Evolutionary conservation across 2,113 vertebrate species (phyloP).

Genomic region (Dolichallabes microphthalmus): DNA sequence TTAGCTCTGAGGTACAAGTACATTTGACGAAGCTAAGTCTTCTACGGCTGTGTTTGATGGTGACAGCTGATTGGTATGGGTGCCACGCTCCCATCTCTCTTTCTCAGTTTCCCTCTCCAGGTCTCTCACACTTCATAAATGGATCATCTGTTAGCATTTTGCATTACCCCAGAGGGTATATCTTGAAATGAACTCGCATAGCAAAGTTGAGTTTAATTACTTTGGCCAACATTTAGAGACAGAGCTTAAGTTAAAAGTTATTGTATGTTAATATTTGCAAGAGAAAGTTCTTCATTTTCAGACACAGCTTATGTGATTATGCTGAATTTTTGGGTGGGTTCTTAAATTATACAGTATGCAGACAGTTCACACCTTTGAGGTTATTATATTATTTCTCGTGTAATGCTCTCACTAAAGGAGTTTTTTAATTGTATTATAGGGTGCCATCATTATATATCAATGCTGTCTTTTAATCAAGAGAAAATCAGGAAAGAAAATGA

Average conservation of each 20-base stretch:
- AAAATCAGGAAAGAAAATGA: neutral
- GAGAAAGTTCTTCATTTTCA: neutral
- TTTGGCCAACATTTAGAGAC: constrained; percentile 1
- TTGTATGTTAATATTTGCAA: neutral
- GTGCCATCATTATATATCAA: neutral
- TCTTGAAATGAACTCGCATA: constrained; percentile 7
- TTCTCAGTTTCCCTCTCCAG: constrained; percentile 6
- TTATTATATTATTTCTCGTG: neutral
- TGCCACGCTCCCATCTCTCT: neutral
- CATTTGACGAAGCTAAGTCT: constrained; percentile 24
- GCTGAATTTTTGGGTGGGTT: neutral
- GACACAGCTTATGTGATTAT: neutral
- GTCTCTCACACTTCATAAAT: constrained; percentile 25
- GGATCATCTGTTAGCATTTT: constrained; percentile 24
- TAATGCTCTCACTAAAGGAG: neutral
- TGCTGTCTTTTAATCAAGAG: neutral
- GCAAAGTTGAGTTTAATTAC: constrained; percentile 40
- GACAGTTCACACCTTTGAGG: neutral
- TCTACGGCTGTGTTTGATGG: neutral
- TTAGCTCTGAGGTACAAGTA: neutral
- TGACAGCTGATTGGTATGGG: constrained; percentile 44
- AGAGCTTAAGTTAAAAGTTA: neutral
- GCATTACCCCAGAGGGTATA: neutral
- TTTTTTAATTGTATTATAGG: neutral
- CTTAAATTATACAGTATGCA: neutral